phyloP scores from a whole-genome alignment of 2,797 vertebrate genomes.

The Coendou prehensilis region DNA sequence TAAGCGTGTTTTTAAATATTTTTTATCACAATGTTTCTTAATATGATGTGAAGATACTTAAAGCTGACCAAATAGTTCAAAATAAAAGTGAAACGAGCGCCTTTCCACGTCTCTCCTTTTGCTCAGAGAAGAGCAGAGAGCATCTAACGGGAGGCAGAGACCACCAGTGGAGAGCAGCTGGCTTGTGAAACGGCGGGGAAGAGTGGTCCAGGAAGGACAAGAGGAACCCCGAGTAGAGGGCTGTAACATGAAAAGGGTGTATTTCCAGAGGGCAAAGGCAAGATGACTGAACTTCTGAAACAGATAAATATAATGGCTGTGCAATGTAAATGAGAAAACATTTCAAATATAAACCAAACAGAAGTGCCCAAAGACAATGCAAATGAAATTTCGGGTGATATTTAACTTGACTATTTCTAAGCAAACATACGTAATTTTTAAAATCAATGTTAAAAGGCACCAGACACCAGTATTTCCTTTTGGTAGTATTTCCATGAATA shows the following conservation, averaged over 20 bases:
- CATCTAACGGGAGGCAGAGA: constrained; percentile 43
- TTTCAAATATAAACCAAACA: background rate
- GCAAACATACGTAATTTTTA: background rate
- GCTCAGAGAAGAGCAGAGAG: constrained; percentile 39
- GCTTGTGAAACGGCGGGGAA: constrained; percentile 71
- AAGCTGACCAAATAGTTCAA: background rate
- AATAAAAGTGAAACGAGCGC: background rate
- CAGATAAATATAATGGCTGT: background rate
- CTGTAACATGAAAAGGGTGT: constrained; percentile 58
- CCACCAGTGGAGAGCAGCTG: constrained; percentile 80
- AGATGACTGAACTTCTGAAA: constrained; percentile 47
- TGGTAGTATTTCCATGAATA: constrained; percentile 19
- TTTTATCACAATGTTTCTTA: background rate
- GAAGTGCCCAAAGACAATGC: constrained; percentile 3
- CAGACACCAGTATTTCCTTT: background rate
- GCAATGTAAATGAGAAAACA: background rate
- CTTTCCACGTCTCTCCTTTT: background rate
- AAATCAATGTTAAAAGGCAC: background rate
- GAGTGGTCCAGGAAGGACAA: constrained; percentile 65
- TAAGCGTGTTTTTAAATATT: background rate
- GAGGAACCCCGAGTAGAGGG: background rate
- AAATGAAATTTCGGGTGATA: background rate
- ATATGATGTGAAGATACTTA: background rate
- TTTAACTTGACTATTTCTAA: background rate
- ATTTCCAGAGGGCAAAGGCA: constrained; percentile 47